Base-by-base conservation (phyloP, 2,888 invertebrate genomes). In the Polietes domitor region DNA sequence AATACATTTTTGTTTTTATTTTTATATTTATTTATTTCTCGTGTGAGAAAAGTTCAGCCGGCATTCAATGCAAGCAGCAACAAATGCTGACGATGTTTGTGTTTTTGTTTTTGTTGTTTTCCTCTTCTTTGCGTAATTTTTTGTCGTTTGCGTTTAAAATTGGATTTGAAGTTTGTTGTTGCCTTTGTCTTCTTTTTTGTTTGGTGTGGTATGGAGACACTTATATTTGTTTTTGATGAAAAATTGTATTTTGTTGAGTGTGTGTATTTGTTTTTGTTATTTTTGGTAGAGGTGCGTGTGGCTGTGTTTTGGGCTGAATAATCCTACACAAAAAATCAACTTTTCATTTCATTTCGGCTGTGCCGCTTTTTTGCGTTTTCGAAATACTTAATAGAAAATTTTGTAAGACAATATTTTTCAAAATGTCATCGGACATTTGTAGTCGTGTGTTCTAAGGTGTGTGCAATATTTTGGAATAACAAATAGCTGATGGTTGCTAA, bases 61-160 rank as follows among this genome's bases (percentile, higher is more conserved):
- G 82, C 63, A 80, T n/a, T n/a, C n/a, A n/a, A n/a, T n/a, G n/a
- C n/a, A n/a, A n/a, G 71, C 28, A 68, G 61, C 80, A 70, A 24
- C 70, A 70, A 15, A 12, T 55, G 41, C 24, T 58, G 7, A 9
- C 3, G 32, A 5, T 32, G 37, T 12, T 37, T 37, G 73, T 24
- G 58, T 19, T 41, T n/a, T 72, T 72, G 73, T 24, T 73, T 19
- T 41, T 65, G 65, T 17, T 63, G 17, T 32, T 32, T 28, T 19
- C 19, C 9, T 26, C 5, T 32, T 32, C 37, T 37, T 37, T 3
- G 37, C 37, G 65, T 72, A 58, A 61, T 61, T 24, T n/a, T 55
- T 55, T 55, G 72, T 37, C 58, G 53, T 41, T 47, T 72, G 32
- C 32, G 6, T 68, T 68, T 68, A 58, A 58, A 58, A 58, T 24